phyloP scores from a whole-genome alignment of 2,797 vertebrate genomes.

The Chromis chromis region DNA sequence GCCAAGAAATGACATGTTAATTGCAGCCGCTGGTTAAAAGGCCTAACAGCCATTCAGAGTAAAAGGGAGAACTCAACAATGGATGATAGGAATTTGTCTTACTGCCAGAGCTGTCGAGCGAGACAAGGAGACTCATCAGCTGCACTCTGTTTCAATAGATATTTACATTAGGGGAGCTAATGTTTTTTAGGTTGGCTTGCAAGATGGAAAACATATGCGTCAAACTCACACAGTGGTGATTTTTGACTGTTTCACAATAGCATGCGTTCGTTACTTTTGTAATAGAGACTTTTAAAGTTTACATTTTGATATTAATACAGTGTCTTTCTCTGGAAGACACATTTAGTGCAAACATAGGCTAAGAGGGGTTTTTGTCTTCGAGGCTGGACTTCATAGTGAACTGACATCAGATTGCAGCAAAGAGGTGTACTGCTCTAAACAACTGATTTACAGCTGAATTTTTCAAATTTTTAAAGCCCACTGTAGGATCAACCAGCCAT shows the following conservation, averaged over 20 bases:
- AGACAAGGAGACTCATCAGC: conserved; percentile 52
- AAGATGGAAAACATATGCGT: conserved; percentile 7
- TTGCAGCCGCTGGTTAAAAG: conserved; percentile 70
- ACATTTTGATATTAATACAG: no score
- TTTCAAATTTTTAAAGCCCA: no score
- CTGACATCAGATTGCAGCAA: no score
- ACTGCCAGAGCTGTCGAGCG: conserved; percentile 64
- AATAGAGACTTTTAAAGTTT: background rate
- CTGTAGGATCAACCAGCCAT: no score
- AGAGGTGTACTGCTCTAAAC: no score
- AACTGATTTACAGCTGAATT: no score
- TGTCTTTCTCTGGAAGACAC: no score
- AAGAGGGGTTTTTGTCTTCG: no score
- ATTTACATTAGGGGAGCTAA: conserved; percentile 42
- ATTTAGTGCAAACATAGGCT: no score
- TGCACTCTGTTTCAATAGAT: conserved; percentile 41
- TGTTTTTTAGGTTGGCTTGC: conserved; percentile 38
- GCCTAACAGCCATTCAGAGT: conserved; percentile 61
- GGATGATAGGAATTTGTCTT: conserved; percentile 69
- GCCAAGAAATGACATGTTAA: conserved; percentile 76
- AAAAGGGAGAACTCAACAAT: conserved; percentile 65
- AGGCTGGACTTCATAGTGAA: no score
- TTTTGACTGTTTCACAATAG: conserved; percentile 13
- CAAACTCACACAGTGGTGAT: background rate
- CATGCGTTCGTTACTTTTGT: background rate